These are phyloP conservation scores for Drosophila azteca DNA, from an alignment of 1,140 invertebrate genomes.

Conservation along the genomic window DNA sequence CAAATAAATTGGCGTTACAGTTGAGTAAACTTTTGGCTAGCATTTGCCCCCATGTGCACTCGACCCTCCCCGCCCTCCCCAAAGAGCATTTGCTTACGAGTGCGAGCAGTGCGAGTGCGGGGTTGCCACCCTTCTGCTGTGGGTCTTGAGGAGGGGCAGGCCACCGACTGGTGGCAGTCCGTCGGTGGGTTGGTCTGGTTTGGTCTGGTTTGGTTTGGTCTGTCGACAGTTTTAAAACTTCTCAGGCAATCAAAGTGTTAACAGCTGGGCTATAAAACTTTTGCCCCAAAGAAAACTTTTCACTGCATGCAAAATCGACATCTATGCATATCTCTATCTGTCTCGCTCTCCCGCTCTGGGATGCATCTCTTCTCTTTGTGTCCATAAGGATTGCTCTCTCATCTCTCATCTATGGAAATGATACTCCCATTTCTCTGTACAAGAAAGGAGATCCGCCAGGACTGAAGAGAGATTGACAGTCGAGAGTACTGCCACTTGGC, in stretches of 20 bases:
- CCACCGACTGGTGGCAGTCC: background rate
- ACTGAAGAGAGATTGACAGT: no score
- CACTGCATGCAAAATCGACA: conserved; percentile 41
- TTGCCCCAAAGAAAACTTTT: conserved; percentile 61
- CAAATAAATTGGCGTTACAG: conserved; percentile 61
- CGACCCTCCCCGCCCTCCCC: background rate
- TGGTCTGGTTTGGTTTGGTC: background rate
- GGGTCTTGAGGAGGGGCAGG: background rate
- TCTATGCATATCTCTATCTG: background rate
- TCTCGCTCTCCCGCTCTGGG: background rate
- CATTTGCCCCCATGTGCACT: conserved; percentile 53
- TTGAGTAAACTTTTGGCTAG: conserved; percentile 57
- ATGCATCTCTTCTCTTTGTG: background rate
- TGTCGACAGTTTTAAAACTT: conserved; percentile 65
- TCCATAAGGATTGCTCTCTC: conserved; percentile 4
- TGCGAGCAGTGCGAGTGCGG: conserved; percentile 16
- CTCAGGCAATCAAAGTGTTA: conserved; percentile 75
- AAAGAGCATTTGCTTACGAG: conserved; percentile 66
- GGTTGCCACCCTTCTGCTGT: background rate
- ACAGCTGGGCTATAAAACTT: conserved; percentile 72
- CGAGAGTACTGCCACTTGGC: no score
- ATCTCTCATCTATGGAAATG: no score
- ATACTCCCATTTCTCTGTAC: no score
- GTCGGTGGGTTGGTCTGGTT: conserved; percentile 9
- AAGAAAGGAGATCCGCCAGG: background rate